phyloP scores from a whole-genome alignment of 2,888 invertebrate species.

The Scotopteryx bipunctaria region DNA sequence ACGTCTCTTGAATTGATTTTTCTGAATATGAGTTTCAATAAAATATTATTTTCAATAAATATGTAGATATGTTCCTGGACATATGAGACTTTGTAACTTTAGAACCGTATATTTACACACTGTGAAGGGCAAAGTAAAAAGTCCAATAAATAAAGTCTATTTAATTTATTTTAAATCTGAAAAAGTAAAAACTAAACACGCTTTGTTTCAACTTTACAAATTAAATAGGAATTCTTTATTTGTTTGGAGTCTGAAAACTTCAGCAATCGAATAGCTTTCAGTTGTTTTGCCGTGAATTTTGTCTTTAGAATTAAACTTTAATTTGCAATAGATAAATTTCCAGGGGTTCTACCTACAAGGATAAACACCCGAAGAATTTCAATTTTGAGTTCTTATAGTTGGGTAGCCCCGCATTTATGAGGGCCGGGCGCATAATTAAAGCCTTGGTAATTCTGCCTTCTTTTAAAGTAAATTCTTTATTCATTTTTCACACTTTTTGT shows the following conservation, averaged over 20 bases:
- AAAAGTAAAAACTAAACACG: too few species aligned
- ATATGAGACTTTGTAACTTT: too few species aligned
- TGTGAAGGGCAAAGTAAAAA: too few species aligned
- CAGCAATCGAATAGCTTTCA: slow-evolving; percentile 34
- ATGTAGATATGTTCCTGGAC: too few species aligned
- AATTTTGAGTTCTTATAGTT: slow-evolving; percentile 44
- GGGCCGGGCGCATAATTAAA: slow-evolving; percentile 40
- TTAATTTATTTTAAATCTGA: too few species aligned
- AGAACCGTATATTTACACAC: too few species aligned
- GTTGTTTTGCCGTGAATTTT: slow-evolving; percentile 36
- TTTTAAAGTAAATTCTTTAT: slow-evolving; percentile 3
- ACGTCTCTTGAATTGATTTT: too few species aligned
- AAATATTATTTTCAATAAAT: too few species aligned
- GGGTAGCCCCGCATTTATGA: slow-evolving; percentile 37
- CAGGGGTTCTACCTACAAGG: slow-evolving; percentile 26
- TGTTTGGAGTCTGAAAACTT: slow-evolving; percentile 43
- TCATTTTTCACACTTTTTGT: not conserved
- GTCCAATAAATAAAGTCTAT: too few species aligned
- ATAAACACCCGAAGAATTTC: slow-evolving; percentile 42
- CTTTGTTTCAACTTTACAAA: slow-evolving; percentile 46
- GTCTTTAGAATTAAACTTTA: slow-evolving; percentile 25
- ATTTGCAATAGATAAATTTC: slow-evolving; percentile 32
- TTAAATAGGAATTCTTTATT: slow-evolving; percentile 47
- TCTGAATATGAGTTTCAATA: too few species aligned
- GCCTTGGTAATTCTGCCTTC: slow-evolving; percentile 6